phyloP scores from a whole-genome alignment of 2,888 invertebrate species.

The Actias luna region DNA sequence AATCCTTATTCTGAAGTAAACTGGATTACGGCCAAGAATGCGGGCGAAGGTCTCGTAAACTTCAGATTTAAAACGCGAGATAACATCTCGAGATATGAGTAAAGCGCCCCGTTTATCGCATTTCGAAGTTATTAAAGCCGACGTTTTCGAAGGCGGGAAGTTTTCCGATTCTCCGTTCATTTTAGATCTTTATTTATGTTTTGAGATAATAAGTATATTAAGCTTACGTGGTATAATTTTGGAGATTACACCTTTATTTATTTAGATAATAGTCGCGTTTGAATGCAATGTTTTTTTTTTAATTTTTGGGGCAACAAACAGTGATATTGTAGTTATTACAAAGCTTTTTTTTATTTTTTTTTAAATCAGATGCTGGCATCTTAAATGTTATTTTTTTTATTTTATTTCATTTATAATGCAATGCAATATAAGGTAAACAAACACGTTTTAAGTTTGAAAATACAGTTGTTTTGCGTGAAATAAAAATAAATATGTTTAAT shows the following conservation, averaged over 20 bases:
- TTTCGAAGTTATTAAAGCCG: not conserved
- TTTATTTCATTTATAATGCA: too few relatives aligned
- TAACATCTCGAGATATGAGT: constrained; percentile 7
- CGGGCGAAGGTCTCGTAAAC: not conserved
- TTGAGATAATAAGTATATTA: not conserved
- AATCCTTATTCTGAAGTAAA: not conserved
- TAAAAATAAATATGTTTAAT: too few relatives aligned
- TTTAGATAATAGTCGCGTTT: not conserved
- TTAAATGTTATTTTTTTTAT: too few relatives aligned
- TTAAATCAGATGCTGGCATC: too few relatives aligned
- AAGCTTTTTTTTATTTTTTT: not conserved
- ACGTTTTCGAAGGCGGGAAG: not conserved
- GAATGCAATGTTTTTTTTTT: not conserved
- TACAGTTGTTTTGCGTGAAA: too few relatives aligned
- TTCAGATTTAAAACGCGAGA: constrained; percentile 1
- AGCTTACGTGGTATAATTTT: not conserved
- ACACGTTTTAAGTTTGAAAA: too few relatives aligned
- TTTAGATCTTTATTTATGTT: not conserved
- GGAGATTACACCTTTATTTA: not conserved
- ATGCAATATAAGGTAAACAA: too few relatives aligned
- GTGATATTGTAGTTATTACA: too few relatives aligned
- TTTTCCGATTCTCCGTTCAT: not conserved
- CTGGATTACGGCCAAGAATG: not conserved
- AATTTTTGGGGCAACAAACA: too few relatives aligned
- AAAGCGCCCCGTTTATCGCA: not conserved